Percentiles rank a stretch among this genome's conserved stretches.
Conservation (phyloP, 2,797 vertebrate genomes). For the Enteromius fasciolatus region DNA sequence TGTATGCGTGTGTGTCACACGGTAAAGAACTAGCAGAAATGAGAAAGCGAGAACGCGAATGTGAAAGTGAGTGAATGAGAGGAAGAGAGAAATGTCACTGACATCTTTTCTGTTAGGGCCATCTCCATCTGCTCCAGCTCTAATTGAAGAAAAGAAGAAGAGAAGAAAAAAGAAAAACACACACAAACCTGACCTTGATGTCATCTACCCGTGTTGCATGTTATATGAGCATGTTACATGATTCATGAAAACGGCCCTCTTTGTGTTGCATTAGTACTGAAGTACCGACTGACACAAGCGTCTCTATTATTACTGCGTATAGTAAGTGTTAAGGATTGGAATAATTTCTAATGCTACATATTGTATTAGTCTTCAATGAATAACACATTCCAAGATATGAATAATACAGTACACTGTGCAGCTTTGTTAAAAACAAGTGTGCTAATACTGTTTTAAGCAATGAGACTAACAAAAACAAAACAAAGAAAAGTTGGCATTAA, state of each 20-base stretch:
- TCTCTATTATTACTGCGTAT: background rate
- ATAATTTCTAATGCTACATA: background rate
- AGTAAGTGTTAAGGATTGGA: background rate
- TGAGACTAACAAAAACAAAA: background rate
- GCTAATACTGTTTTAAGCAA: background rate
- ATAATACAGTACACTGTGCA: background rate
- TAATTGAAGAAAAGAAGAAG: constrained; percentile 67
- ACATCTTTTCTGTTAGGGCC: constrained; percentile 61
- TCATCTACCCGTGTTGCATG: background rate
- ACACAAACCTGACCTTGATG: background rate
- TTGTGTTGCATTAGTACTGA: background rate
- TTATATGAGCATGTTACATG: background rate
- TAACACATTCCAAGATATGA: background rate
- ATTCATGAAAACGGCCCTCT: background rate
- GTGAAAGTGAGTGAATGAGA: constrained; percentile 48
- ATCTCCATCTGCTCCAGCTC: constrained; percentile 65
- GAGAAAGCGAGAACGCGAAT: background rate
- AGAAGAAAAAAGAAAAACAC: constrained; percentile 20
- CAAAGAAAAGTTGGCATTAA: background rate
- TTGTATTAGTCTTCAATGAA: background rate
- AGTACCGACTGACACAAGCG: background rate
- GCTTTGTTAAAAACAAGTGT: background rate
- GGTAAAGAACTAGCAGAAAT: constrained; percentile 12
- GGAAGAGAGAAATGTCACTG: constrained; percentile 64
- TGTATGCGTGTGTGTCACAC: constrained; percentile 18